Base-by-base conservation (phyloP, 2,888 invertebrate genomes). In the Apamea monoglypha region DNA sequence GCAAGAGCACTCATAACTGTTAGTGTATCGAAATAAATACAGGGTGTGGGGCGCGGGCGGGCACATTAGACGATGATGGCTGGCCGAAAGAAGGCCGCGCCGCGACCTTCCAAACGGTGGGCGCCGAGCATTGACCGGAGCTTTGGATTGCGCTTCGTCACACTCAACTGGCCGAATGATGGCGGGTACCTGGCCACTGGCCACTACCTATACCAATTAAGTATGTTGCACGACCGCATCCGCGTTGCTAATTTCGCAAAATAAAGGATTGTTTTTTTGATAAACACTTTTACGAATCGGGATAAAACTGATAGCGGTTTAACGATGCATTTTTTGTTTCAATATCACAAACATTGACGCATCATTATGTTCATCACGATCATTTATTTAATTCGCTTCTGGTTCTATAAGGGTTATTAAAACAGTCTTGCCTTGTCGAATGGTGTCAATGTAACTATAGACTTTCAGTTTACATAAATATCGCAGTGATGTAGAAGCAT, bases 1-100 rank as follows among this genome's bases (percentile, higher is more conserved):
- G 95, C 95, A 95, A 96, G 95, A 96, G 95, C 93, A 94, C 93
- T 94, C 92, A 94, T 96, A 96, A 96, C 96, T 96, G 96, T 96
- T 92, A 93, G 94, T 92, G 93, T 93, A 94, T 95, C 92, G 95
- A 92, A 94, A 94, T 96, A 96, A 96, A 95, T 94, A 95, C 94
- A 95, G 95, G 95, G 95, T 96, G 94, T 92, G 91, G 92, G 94
- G 89, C 90, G 91, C 93, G 93, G 91, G 91, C 91, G 86, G 80
- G 89, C 91, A 91, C 91, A 92, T 94, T 93, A 94, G 92, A 88
- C 89, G 93, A 92, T 94, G 93, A 92, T 94, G 92, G 92, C 91
- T 92, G 92, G 93, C 89, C 92, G 93, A 95, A 96, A 96, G 96
- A 96, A 96, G 97, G 96, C 95, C 97, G 96, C 94, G 92, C 91